These are phyloP conservation scores for Indicator indicator DNA, from an alignment of 2,113 vertebrate genomes.

Conservation along the genomic window DNA sequence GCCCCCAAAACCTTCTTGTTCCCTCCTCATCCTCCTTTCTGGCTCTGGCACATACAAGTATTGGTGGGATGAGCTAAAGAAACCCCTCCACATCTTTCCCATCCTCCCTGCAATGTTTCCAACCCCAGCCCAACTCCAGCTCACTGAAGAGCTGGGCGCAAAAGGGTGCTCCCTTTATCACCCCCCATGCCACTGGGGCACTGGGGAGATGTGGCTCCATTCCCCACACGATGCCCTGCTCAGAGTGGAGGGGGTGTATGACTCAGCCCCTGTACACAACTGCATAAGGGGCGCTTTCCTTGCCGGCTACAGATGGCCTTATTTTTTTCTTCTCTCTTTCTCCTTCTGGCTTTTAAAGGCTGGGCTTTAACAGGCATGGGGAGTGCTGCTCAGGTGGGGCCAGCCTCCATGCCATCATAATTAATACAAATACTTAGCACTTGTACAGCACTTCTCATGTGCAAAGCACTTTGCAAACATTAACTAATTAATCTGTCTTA, in stretches of 20 bases:
- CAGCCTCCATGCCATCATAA: neutral
- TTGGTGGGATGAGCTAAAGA: neutral
- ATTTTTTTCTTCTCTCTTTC: neutral
- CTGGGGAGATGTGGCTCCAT: neutral
- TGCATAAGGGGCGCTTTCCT: neutral
- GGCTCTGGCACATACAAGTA: neutral
- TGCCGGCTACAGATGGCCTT: neutral
- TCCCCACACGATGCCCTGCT: rapidly evolving
- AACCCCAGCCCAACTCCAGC: rapidly evolving
- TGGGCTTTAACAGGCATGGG: neutral
- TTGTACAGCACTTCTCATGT: conserved; percentile 45
- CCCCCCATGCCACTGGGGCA: rapidly evolving
- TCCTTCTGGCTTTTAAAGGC: neutral
- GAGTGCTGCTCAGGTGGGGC: neutral
- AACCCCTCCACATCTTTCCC: neutral
- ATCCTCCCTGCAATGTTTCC: neutral
- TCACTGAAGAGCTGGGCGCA: neutral
- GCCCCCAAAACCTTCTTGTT: neutral
- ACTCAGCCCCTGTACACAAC: rapidly evolving
- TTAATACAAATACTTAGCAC: conserved; percentile 36
- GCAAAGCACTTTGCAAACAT: conserved; percentile 64
- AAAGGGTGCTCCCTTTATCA: neutral
- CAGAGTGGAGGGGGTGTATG: rapidly evolving
- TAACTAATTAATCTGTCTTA: conserved; percentile 54
- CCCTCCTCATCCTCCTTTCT: neutral